Base-by-base conservation (phyloP, 2,888 invertebrate species). In the Aphidoletes aphidimyza region DNA sequence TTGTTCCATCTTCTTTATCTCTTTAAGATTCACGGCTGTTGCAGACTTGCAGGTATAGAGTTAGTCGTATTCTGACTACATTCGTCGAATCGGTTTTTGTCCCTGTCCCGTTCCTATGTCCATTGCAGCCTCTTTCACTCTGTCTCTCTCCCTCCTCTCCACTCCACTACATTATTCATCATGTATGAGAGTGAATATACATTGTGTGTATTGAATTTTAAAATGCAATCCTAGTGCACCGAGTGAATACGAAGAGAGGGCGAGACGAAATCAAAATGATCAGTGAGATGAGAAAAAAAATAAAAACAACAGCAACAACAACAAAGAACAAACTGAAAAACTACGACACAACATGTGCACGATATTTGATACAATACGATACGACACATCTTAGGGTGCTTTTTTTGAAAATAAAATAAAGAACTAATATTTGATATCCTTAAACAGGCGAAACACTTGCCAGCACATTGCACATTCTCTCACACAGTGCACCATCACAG, bases 301-400 rank as follows among this genome's bases (percentile, higher is more conserved):
- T n/a, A n/a, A n/a, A n/a, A n/a, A n/a, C n/a, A n/a, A n/a, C n/a
- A n/a, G n/a, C n/a, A n/a, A n/a, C n/a, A n/a, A n/a, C n/a, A n/a
- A n/a, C n/a, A n/a, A n/a, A n/a, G n/a, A n/a, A n/a, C n/a, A n/a
- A n/a, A n/a, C n/a, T n/a, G n/a, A n/a, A n/a, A n/a, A n/a, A n/a
- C n/a, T 37, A 37, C 81, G 81, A 81, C 81, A n/a, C n/a, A 81
- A 81, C 81, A 81, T 81, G 81, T 81, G 81, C 81, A 81, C 37
- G 81, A 81, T 37, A 81, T 81, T 81, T 11, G 81, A 81, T 81
- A 81, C 37, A 37, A 37, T 81, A 11, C 81, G 37, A 36, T 81
- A 81, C 81, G 81, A 81, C 81, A 81, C 36, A 81, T 81, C 81
- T 81, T 81, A 81, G 81, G 37, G 37, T 81, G 81, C n/a, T 81